These are phyloP conservation scores for Chondrilla cf. caribensis DNA, from an alignment of 37 sponge, comb jelly and placozoan genomes.

Conservation along the genomic window DNA sequence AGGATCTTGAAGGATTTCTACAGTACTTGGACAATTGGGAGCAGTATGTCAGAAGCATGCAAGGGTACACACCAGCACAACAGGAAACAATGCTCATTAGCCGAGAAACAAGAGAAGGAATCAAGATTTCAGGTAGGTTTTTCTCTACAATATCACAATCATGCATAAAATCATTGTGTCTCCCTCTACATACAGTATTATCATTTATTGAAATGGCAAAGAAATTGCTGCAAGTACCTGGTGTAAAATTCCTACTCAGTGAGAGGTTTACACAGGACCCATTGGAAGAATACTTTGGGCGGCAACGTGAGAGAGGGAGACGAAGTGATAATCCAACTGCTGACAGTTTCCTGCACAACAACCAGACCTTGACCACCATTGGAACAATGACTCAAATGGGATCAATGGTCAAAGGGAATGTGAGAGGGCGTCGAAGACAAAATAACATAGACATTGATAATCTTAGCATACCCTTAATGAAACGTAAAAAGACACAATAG, in stretches of 20 bases:
- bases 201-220: slow-evolving; percentile 13
- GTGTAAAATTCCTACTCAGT: not conserved
- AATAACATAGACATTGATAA: not conserved
- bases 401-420: not conserved
- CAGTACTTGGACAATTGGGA: slow-evolving; percentile 45
- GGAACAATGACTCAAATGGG: not conserved
- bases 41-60: not conserved
- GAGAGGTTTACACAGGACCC: not conserved
- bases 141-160: not conserved
- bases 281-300: slow-evolving; percentile 8
- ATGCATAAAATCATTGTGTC: not conserved
- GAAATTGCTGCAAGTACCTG: not conserved
- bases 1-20: slow-evolving; percentile 39
- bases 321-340: slow-evolving; percentile 13
- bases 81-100: slow-evolving; percentile 2
- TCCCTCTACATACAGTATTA: not conserved
- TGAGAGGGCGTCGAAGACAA: not conserved
- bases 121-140: not conserved
- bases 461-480: not conserved
- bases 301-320: not conserved
- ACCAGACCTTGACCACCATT: not conserved
- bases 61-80: slow-evolving; percentile 3
- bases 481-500: not conserved
- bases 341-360: slow-evolving; percentile 2
- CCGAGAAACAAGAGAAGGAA: not conserved